Conservation (phyloP, 2,113 vertebrate genomes). For the Formicarius rufipectus region DNA sequence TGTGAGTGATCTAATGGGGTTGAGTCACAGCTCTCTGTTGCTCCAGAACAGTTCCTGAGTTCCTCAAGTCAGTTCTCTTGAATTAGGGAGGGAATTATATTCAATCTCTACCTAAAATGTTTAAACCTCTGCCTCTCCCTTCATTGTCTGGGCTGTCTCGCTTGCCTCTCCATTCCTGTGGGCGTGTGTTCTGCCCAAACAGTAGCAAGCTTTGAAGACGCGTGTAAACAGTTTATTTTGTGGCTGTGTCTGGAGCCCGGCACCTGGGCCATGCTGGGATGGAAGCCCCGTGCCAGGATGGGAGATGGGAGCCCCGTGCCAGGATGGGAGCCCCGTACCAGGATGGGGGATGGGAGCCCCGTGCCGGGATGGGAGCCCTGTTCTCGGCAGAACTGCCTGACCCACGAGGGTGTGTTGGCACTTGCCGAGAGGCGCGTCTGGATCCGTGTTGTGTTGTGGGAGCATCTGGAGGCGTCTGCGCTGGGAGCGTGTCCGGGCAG, state of each 20-base stretch:
- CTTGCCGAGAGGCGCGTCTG: constrained; percentile 21
- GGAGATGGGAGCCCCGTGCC: too few relatives aligned
- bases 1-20: constrained; percentile 10
- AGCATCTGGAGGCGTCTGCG: constrained; percentile 56
- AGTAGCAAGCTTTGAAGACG: constrained; percentile 18
- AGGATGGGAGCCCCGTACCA: neutral
- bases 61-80: neutral
- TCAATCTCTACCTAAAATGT: neutral
- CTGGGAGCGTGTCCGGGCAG: constrained; percentile 35
- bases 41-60: neutral
- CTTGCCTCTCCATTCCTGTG: constrained; percentile 29
- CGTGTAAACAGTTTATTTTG: neutral
- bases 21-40: constrained; percentile 5
- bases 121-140: constrained; percentile 37
- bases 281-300: fast-evolving
- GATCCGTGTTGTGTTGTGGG: constrained; percentile 18
- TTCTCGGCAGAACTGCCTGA: neutral
- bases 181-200: constrained; percentile 11
- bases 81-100: neutral
- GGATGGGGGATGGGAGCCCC: too few relatives aligned
- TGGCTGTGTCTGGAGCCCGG: neutral
- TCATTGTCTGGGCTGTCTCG: constrained; percentile 2
- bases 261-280: neutral
- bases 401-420: constrained; percentile 18
- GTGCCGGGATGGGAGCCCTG: neutral